Base-by-base conservation (phyloP, 2,888 invertebrate species). In the Catocala nupta region DNA sequence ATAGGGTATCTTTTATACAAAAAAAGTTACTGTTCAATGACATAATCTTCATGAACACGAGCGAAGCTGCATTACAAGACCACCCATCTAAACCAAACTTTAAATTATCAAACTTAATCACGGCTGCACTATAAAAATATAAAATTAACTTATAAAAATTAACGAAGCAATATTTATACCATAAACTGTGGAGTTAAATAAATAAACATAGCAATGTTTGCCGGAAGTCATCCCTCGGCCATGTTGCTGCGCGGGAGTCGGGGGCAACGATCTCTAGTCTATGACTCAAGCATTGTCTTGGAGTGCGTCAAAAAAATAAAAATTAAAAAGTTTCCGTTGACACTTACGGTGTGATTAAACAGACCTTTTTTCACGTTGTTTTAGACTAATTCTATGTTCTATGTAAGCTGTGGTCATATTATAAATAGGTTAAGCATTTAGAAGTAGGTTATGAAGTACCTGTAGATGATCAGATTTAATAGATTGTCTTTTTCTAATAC, bases 201-300 rank as follows among this genome's bases (percentile, higher is more conserved):
- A 68, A 73, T 68, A 65, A 77, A 81, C 73, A 75, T 56, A 69
- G 71, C 75, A 69, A 66, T 75, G 72, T 59, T 75, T 74, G 73
- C 66, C 83, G 86, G 85, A 86, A 82, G 82, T 78, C 72, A 77
- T 80, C 75, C 81, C 71, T 57, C 45, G 55, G 75, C 70, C 80
- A 73, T 80, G 52, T 75, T 81, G 70, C 81, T 83, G 89, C 86
- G 90, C 90, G 90, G 90, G 90, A 91, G 90, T 81, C 87, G 90
- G 70, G 90, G 84, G 86, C 91, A 90, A 87, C 76, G 91, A 59
- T 85, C 91, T 83, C 76, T 55, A 63, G 70, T 81, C 80, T 82
- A 81, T 89, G 91, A 91, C 85, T 91, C 89, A 87, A 65, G 77
- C 81, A 80, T 81, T 84, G 84, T 84, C 80, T 77, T 70, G 4